A percentile compares a stretch with the other conserved stretches of the same genome.
phyloP scores from a whole-genome alignment of 2,888 invertebrate genomes.

The Orthosia incerta region DNA sequence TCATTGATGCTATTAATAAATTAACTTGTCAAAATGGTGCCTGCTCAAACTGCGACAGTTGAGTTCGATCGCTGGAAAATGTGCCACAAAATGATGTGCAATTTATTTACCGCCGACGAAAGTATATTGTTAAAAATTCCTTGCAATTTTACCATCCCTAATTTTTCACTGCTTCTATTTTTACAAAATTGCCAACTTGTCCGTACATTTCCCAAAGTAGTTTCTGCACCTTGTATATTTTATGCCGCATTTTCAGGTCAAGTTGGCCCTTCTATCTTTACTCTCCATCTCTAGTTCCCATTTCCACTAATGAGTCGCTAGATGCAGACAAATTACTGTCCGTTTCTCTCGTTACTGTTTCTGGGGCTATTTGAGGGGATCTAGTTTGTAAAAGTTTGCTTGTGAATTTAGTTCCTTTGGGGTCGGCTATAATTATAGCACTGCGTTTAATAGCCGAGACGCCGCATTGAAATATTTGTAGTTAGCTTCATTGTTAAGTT shows the following conservation, averaged over 20 bases:
- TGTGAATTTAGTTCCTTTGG: constrained; percentile 45
- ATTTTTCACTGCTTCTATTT: constrained; percentile 22
- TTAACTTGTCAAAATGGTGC: constrained; percentile 75
- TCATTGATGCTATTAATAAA: constrained; percentile 72
- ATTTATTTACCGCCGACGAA: constrained; percentile 60
- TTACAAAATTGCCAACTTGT: constrained; percentile 18
- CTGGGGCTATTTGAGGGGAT: constrained; percentile 40
- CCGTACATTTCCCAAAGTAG: background rate
- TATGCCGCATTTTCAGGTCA: constrained; percentile 53
- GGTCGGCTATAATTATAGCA: constrained; percentile 42
- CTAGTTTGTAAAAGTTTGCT: constrained; percentile 56
- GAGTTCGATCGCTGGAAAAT: constrained; percentile 64
- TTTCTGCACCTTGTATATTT: constrained; percentile 27
- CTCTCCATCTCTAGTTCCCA: constrained; percentile 42
- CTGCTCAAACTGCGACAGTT: constrained; percentile 69
- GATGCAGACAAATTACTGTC: constrained; percentile 61
- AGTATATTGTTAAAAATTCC: constrained; percentile 6
- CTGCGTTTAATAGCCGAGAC: constrained; percentile 51
- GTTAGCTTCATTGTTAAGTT: constrained; percentile 69
- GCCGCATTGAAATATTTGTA: constrained; percentile 52
- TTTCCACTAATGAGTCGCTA: constrained; percentile 62
- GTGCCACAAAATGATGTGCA: constrained; percentile 62
- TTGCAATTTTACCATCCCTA: constrained; percentile 3
- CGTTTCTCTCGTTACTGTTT: constrained; percentile 55
- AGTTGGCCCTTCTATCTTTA: constrained; percentile 46